Evolutionary conservation across 2,113 vertebrate species (phyloP).

Genomic region (Plestiodon gilberti): DNA sequence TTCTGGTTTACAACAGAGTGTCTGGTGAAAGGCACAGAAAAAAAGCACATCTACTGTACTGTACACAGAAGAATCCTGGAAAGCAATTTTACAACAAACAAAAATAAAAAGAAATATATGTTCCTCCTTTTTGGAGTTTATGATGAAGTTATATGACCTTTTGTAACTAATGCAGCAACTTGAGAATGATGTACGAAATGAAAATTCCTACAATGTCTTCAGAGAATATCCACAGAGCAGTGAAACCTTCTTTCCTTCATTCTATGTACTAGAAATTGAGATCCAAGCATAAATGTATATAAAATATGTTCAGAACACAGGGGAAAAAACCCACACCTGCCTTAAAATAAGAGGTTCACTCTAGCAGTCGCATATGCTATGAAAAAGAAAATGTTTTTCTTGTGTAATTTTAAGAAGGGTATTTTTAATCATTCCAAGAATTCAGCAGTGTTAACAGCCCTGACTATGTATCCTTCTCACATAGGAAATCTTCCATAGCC

Average conservation of each 20-base stretch:
- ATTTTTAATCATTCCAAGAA: conserved; percentile 62
- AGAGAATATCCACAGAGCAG: conserved; percentile 17
- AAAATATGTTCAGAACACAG: conserved; percentile 15
- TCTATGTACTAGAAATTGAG: neutral
- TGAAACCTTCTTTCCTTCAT: conserved; percentile 14
- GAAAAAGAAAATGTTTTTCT: conserved; percentile 62
- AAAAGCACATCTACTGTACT: neutral
- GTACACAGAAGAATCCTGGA: conserved; percentile 11
- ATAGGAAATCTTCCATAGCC: conserved; percentile 30
- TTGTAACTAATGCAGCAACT: conserved; percentile 34
- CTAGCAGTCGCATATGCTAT: conserved; percentile 51
- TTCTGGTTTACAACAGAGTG: neutral
- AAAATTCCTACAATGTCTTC: conserved; percentile 26
- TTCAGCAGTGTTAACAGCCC: conserved; percentile 64
- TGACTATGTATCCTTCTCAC: neutral
- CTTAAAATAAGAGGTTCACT: conserved; percentile 57
- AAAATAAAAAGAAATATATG: neutral
- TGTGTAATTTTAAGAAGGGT: conserved; percentile 58
- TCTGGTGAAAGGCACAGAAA: neutral
- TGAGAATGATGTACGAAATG: conserved; percentile 41
- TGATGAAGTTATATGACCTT: conserved; percentile 13
- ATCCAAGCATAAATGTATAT: conserved; percentile 29
- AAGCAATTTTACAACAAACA: neutral
- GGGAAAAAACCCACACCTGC: conserved; percentile 57
- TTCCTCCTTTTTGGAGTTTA: conserved; percentile 18